These are phyloP conservation scores for Megamerina dolium DNA, from an alignment of 2,888 invertebrate genomes.

Conservation along the genomic window DNA sequence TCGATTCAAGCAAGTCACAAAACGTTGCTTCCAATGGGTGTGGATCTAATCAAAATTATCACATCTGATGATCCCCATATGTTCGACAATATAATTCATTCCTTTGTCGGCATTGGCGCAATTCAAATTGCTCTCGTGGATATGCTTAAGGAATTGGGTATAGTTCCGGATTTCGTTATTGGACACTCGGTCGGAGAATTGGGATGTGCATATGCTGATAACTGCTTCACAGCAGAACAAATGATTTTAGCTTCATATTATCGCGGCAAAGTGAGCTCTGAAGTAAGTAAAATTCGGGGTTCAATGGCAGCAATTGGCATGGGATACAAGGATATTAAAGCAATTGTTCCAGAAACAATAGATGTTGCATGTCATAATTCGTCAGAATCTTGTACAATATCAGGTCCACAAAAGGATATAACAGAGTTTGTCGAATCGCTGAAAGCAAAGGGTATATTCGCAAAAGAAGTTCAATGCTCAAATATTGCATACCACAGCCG, in stretches of 20 bases:
- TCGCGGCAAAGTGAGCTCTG: constrained; percentile 68
- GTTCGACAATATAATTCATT: constrained; percentile 60
- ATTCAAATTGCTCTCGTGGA: constrained; percentile 59
- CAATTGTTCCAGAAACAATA: constrained; percentile 65
- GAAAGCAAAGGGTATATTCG: constrained; percentile 66
- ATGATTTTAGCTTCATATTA: constrained; percentile 80
- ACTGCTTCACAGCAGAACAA: constrained; percentile 78
- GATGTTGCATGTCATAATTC: constrained; percentile 84
- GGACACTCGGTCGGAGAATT: constrained; percentile 92
- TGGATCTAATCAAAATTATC: constrained; percentile 59
- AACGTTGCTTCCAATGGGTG: constrained; percentile 55
- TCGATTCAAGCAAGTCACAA: constrained; percentile 59
- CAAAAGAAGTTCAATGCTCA: constrained; percentile 73
- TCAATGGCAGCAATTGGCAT: constrained; percentile 87
- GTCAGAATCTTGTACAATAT: constrained; percentile 76
- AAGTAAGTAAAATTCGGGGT: constrained; percentile 63
- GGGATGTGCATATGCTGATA: constrained; percentile 91
- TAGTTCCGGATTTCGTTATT: constrained; percentile 66
- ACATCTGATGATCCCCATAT: constrained; percentile 56
- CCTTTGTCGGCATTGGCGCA: constrained; percentile 68
- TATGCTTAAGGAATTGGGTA: constrained; percentile 55
- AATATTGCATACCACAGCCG: constrained; percentile 84
- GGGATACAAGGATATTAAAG: constrained; percentile 52
- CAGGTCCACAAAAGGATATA: constrained; percentile 69
- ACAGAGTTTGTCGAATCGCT: constrained; percentile 60